Base-by-base conservation (phyloP, 2,797 vertebrate genomes). In the Florisuga fusca region DNA sequence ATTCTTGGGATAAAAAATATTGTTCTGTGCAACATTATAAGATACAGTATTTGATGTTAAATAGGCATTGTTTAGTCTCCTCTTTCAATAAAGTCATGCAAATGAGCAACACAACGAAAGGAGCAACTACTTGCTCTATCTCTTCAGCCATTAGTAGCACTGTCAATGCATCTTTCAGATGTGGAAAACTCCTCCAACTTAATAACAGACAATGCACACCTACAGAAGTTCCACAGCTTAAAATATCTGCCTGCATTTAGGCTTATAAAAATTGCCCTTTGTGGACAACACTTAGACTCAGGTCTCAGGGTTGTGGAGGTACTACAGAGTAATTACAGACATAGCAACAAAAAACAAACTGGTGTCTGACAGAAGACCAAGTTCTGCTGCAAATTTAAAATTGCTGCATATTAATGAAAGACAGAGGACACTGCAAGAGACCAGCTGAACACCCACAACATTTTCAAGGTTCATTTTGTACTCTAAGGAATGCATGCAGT, bases 11-110 rank as follows among this genome's bases (percentile, higher is more conserved):
- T 51, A 67, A 83, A 92, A 78, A 50, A 48, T 36, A 36, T 1
- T 16, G 19, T 8, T 21, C 10, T 25, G 3, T 64, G 12, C 3
- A 77, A 74, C 12, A 11, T 17, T 43, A 7, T 27, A 89, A 63
- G 31, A 0, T 0, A 72, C 17, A 19, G 22, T 38, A 50, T 34
- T 76, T 80, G 29, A 43, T 77, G 33, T 33, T 50, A 34, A 3
- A 79, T 10, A 79, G 22, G 57, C 6, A 20, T 7, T 36, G 13
- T 36, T 89, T 31, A 75, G 27, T 41, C 9, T 79, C 25, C 29
- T 81, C 43, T 36, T 58, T 33, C 51, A 55, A n/a, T 25, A 1
- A 80, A 54, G 17, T 22, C 15, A 85, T 22, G n/a, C 12, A 88
- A 87, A 86, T 17, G 6, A 80, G 38, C 33, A 71, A 46, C 21